Evolutionary conservation across 2,113 vertebrate species (phyloP), one percentile per base, ranked within the genome.

Genomic region (Clarias batrachus): DNA sequence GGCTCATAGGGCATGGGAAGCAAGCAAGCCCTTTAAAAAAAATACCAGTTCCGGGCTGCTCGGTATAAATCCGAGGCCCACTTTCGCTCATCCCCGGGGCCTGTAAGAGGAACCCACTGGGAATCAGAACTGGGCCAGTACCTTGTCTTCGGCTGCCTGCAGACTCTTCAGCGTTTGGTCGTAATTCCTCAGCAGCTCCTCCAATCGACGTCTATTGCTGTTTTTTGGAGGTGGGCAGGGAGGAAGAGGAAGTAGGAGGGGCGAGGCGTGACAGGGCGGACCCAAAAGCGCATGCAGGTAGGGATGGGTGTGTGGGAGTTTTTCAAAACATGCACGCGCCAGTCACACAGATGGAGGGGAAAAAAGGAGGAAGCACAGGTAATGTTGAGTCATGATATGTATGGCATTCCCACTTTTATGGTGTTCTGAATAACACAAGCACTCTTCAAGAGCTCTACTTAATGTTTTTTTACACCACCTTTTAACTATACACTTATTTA

Each of bases 121-220:
- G 82, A 79, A 86, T 68, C 48, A 66, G 63, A 83, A 90, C 56
- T 48, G 71, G 92, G 87, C 89, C 92, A 94, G 94, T 97, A 99
- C 97, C 97, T 99, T 97, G 92, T 98, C 96, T 91, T 98, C 95
- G 62, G 96, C 95, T 85, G 96, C 96, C 94, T 96, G 96, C 92
- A 97, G 94, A 93, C 94, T 96, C 96, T 96, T 98, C 95, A 98
- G 92, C 82, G 95, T 96, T 93, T 98, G 97, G 94, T 97, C 96
- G 91, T 96, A 96, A 94, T 93, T 92, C 91, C 96, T 95, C 93
- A 97, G 95, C 95, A 97, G 97, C 89, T 98, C 97, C 91, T 94
- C 96, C 94, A 96, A 92, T 92, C 95, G 95, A 92, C 96, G 95
- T 93, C 93, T 95, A 91, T 95, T 97, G 94, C 97, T 97, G 96